These are phyloP conservation scores for Caenorhabditis doughertyi DNA, from an alignment of 2,888 invertebrate species.

Conservation along the genomic window DNA sequence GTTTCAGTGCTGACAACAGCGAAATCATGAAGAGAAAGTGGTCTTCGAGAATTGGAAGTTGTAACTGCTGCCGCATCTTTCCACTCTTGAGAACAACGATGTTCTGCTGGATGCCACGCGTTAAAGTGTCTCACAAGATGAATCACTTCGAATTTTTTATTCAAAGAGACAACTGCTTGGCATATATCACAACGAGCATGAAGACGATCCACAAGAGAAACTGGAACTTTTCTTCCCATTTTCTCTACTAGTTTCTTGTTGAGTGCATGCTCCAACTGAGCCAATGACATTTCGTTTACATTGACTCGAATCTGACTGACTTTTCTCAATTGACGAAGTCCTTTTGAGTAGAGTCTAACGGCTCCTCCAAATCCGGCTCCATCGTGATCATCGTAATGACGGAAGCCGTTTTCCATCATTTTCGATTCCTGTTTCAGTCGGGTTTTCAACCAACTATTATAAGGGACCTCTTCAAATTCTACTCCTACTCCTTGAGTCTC, in stretches of 20 bases:
- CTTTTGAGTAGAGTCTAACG: conserved; percentile 30
- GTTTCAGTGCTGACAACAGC: conserved; percentile 78
- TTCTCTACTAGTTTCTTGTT: conserved; percentile 82
- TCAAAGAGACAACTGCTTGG: conserved; percentile 79
- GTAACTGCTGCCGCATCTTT: conserved; percentile 29
- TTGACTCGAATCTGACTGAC: conserved; percentile 81
- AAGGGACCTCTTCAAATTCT: conserved; percentile 80
- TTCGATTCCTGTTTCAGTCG: conserved; percentile 71
- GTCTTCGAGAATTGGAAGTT: neutral
- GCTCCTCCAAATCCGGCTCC: conserved; percentile 47
- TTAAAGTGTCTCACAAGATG: conserved; percentile 82
- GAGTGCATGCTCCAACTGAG: conserved; percentile 77
- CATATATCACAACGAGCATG: conserved; percentile 82
- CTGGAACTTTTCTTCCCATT: conserved; percentile 80
- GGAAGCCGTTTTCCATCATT: conserved; percentile 73
- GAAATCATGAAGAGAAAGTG: conserved; percentile 74
- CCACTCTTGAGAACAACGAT: conserved; percentile 82
- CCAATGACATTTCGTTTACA: conserved; percentile 77
- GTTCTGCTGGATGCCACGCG: conserved; percentile 82
- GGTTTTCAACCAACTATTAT: conserved; percentile 77
- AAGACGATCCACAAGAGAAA: conserved; percentile 80
- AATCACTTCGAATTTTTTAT: conserved; percentile 81
- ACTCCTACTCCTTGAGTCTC: conserved; percentile 76
- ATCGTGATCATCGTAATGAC: conserved; percentile 54
- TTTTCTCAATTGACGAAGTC: conserved; percentile 53